Conservation (phyloP, 2,797 vertebrate species). For the Prunella strophiata region DNA sequence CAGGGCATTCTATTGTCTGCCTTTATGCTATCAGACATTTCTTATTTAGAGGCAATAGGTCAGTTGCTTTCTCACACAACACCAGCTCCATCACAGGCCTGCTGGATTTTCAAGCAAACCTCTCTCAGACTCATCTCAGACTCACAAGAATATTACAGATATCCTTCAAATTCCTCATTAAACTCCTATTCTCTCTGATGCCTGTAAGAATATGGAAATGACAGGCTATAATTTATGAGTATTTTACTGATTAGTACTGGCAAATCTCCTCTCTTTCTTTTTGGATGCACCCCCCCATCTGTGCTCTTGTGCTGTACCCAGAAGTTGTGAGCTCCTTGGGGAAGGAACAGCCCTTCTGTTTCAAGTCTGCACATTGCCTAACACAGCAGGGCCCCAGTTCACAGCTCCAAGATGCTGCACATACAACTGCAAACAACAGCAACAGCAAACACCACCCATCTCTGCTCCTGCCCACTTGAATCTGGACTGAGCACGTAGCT, state of each 20-base stretch:
- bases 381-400: background rate
- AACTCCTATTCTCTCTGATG: background rate
- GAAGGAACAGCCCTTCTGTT: background rate
- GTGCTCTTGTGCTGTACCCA: background rate
- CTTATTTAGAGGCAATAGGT: background rate
- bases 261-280: background rate
- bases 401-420: background rate
- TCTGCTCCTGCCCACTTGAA: background rate
- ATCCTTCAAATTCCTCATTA: conserved; percentile 16
- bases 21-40: background rate
- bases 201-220: background rate
- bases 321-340: background rate
- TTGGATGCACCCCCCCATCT: background rate
- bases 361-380: background rate
- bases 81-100: background rate
- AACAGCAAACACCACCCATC: background rate
- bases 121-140: background rate
- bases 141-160: background rate
- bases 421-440: background rate
- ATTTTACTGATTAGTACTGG: conserved; percentile 13
- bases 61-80: background rate
- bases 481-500: background rate
- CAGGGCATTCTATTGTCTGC: background rate
- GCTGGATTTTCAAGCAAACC: background rate
- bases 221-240: conserved; percentile 5